phyloP scores from a whole-genome alignment of 2,113 vertebrate species.

The Diphyllodes magnificus region DNA sequence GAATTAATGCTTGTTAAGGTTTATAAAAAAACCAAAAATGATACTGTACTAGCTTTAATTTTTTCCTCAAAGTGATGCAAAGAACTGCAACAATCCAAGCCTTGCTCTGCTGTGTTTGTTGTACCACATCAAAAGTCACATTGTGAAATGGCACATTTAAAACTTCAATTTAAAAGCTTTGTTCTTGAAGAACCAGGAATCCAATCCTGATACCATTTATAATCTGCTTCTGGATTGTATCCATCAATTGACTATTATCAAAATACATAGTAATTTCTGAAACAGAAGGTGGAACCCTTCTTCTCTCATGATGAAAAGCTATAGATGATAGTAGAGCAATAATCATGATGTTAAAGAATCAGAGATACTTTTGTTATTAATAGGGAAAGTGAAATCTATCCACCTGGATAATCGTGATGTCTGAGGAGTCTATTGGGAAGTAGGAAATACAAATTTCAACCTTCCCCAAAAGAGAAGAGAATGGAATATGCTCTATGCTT shows the following conservation, averaged over 20 bases:
- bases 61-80: neutral
- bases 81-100: neutral
- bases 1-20: neutral
- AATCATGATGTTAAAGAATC: neutral
- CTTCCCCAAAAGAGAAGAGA: neutral
- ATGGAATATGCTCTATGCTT: neutral
- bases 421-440: neutral
- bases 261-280: neutral
- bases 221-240: neutral
- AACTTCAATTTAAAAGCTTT: neutral
- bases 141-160: neutral
- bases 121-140: neutral
- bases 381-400: neutral
- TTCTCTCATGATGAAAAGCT: neutral
- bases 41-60: neutral
- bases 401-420: neutral
- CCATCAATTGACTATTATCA: neutral
- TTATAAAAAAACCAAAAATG: neutral
- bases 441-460: neutral
- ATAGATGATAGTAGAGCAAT: neutral
- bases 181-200: neutral
- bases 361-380: neutral
- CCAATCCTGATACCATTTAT: neutral
- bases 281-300: neutral
- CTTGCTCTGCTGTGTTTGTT: neutral